Base-by-base conservation (phyloP, 2,113 vertebrate genomes). In the Mohoua ochrocephala region DNA sequence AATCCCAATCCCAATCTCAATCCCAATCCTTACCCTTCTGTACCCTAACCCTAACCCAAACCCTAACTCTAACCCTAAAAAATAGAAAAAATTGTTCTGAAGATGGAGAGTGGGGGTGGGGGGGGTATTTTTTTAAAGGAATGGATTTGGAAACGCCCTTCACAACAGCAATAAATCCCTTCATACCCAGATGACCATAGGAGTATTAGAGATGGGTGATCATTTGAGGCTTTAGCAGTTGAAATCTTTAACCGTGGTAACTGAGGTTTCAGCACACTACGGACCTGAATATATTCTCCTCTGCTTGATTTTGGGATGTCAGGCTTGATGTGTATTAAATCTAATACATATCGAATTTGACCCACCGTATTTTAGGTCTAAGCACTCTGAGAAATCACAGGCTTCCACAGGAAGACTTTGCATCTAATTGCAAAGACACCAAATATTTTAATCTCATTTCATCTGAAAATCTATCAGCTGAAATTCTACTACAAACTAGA, bases 311-410 rank as follows among this genome's bases (percentile, higher is more conserved):
- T 61, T 77, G 39, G 35, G 42, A 64, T 86, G 15, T 9, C n/a
- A 91, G 17, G 8, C 7, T 86, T 35, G 42, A 77, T 49, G 15
- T 59, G 12, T 39, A 42, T 84, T 79, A 30, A 79, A 83, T 50
- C 11, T 75, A 20, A 81, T 63, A 63, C 1, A 4, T 68, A 76
- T 18, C 68, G 19, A 84, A 84, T 89, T 67, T 63, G 24, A 37
- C 16, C 27, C 13, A 16, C 39, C 87, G 50, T 42, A 26, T 89
- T 96, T 97, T 81, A 77, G 27, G 88, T 83, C 45, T 73, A 87
- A 69, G 56, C 52, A 76, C 64, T 95, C 87, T 71, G 89, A 93
- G 88, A 97, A 96, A 96, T 41, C 49, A 41, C 44, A 90, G 24
- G 13, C 22, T 89, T 37, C 47, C 83, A 89, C 91, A 70, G 85